phyloP scores from a whole-genome alignment of 1,140 invertebrate genomes.

The Brachionus sp. region DNA sequence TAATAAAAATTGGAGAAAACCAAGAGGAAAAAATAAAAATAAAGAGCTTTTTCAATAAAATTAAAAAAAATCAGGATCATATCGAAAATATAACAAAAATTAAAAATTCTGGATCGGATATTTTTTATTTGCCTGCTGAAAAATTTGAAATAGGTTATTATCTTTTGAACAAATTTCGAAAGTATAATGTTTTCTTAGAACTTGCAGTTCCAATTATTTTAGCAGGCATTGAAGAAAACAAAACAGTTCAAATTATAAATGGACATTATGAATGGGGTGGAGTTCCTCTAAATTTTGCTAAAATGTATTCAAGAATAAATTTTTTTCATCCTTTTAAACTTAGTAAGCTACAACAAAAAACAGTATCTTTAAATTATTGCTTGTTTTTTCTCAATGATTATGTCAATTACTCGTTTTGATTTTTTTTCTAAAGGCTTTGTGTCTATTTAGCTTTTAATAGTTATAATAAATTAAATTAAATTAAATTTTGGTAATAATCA shows the following conservation, averaged over 20 bases:
- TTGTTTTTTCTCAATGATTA: background rate
- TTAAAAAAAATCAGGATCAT: background rate
- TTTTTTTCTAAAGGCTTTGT: too few species aligned
- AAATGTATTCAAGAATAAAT: background rate
- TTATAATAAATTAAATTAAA: too few species aligned
- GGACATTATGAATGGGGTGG: background rate
- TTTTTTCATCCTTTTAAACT: constrained; percentile 9
- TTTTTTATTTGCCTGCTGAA: background rate
- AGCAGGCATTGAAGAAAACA: background rate
- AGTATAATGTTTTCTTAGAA: background rate
- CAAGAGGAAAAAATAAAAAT: background rate
- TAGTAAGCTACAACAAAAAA: background rate
- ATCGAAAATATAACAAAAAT: background rate
- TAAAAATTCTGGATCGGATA: background rate
- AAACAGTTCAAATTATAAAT: background rate
- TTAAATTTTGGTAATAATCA: too few species aligned
- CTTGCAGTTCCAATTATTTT: background rate
- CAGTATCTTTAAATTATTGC: background rate
- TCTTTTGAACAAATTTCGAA: background rate
- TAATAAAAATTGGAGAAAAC: background rate
- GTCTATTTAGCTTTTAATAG: too few species aligned
- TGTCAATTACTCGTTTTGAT: background rate
- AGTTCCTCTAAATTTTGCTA: background rate
- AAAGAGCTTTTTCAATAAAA: background rate
- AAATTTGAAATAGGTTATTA: background rate